Evolutionary conservation across 2,797 vertebrate species (phyloP), one percentile per base, ranked within the genome.

Genomic region (Malacoraja senta): DNA sequence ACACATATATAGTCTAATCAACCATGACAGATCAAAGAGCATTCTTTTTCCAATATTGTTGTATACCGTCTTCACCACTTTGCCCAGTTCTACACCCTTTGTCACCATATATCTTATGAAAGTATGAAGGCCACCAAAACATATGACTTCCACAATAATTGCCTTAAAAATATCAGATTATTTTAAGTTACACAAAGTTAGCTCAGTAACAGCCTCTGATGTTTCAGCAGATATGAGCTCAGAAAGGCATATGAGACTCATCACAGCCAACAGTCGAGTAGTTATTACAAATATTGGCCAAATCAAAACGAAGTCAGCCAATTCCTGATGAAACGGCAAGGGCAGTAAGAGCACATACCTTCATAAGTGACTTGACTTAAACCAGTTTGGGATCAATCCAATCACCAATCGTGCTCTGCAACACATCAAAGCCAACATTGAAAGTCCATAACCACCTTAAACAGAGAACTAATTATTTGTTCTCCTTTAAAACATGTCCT

Each of bases 161-260:
- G 13, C 44, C 65, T 61, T 17, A 53, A 77, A 44, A 93, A 71
- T 68, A 21, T 4, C 65, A 68, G 8, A 26, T 68, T 68, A 91
- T 13, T 68, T 68, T 17, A 68, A 68, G 2, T 68, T 68, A 17
- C 8, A 65, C 15, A 32, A 9, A 29, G 35, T 26, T 93, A 88
- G 95, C 96, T 98, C 97, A 97, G 97, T 96, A 97, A 97, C 97
- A 97, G 97, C 97, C 97, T 97, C 96, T 94, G 94, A 93, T 80
- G 74, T 97, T 95, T 97, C 96, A 97, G 97, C 97, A 97, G 96
- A 97, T 79, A n/a, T 93, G 0, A 86, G 95, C 94, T 32, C 96
- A 97, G 97, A 97, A 94, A 96, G 96, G 96, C 96, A 96, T 96
- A 86, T 0, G 68, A 93, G 95, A 95, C 94, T 83, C 97, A 95